A percentile compares a stretch with the other conserved stretches of the same genome.
Conservation (phyloP, 2,888 invertebrate genomes). For the Apamea anceps region DNA sequence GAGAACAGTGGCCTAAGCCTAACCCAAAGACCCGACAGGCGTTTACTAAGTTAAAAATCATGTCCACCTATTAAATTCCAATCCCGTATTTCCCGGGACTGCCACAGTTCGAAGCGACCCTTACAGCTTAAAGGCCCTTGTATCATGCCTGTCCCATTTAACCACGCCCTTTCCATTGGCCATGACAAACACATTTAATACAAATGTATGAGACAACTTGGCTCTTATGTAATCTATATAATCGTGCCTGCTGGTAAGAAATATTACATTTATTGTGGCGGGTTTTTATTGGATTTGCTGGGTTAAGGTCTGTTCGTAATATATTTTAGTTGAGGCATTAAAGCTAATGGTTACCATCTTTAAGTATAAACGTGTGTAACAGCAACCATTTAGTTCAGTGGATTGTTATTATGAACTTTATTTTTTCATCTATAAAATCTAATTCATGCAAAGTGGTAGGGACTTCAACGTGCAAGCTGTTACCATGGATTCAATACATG, state of each 20-base stretch:
- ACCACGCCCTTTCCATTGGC: conserved; percentile 53
- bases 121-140: conserved; percentile 15
- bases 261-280: background rate
- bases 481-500: no score
- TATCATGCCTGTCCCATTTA: conserved; percentile 44
- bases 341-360: background rate
- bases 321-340: background rate
- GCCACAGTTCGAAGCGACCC: conserved; percentile 22
- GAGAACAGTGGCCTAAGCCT: no score
- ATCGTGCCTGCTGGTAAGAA: background rate
- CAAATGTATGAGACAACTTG: conserved; percentile 33
- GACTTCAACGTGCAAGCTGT: no score
- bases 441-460: background rate
- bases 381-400: background rate
- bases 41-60: no score
- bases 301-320: background rate
- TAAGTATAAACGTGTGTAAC: background rate
- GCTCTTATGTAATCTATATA: conserved; percentile 44
- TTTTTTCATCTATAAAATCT: background rate
- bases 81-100: conserved; percentile 12
- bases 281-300: conserved; percentile 25
- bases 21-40: no score
- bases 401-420: background rate
- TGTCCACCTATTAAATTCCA: background rate
- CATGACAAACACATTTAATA: conserved; percentile 60